Evolutionary conservation across 2,113 vertebrate genomes (phyloP).

Genomic region (Gracilinanus agilis): DNA sequence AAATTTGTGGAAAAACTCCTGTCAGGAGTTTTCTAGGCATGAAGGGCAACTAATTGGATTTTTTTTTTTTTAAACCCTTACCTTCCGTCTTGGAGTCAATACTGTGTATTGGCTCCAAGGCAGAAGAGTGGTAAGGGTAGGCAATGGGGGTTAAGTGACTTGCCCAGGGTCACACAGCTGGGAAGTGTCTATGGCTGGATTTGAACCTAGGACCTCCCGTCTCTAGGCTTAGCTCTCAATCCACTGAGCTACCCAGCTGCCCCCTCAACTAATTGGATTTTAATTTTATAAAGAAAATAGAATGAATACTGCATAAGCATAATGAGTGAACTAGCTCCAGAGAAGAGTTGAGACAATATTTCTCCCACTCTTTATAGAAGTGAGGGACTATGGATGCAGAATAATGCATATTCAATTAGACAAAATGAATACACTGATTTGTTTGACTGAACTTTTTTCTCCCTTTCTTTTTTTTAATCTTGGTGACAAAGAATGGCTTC

Average conservation of each 20-base stretch:
- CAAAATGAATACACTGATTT: not conserved
- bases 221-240: too few species aligned
- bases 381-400: not conserved
- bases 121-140: too few species aligned
- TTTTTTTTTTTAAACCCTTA: too few species aligned
- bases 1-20: too few species aligned
- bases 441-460: not conserved
- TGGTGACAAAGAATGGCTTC: not conserved
- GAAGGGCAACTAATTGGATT: conserved; percentile 73
- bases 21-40: not conserved
- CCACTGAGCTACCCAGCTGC: too few species aligned
- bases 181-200: too few species aligned
- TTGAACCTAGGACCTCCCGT: too few species aligned
- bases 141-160: too few species aligned
- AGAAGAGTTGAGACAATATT: not conserved
- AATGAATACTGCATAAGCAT: not conserved
- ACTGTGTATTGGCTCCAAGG: too few species aligned
- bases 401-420: not conserved
- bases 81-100: too few species aligned
- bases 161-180: too few species aligned
- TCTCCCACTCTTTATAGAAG: not conserved
- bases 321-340: not conserved
- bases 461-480: not conserved
- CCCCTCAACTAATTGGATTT: conserved; percentile 74
- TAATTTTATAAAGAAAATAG: conserved; percentile 71